These are phyloP conservation scores for Podarcis cretensis DNA, from an alignment of 2,113 vertebrate genomes.

Conservation along the genomic window DNA sequence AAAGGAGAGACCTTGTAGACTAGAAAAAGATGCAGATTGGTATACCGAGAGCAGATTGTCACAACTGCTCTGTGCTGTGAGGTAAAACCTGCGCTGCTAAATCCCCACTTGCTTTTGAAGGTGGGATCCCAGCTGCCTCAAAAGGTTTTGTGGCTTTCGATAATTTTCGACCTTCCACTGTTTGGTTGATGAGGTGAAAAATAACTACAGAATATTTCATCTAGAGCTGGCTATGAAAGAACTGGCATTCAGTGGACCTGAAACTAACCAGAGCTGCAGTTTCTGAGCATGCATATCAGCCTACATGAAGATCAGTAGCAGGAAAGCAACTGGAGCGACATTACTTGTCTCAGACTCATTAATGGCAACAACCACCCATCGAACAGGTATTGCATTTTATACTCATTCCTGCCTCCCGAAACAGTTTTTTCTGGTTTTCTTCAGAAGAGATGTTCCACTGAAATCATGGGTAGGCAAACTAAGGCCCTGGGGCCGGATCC, in stretches of 20 bases:
- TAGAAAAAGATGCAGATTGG: constrained; percentile 1
- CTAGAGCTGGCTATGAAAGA: not conserved
- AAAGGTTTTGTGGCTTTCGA: not conserved
- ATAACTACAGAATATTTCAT: not conserved
- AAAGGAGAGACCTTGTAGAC: not conserved
- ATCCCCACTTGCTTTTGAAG: not conserved
- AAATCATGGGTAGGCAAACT: too few species aligned
- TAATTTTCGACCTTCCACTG: not conserved
- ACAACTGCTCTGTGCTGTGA: not conserved
- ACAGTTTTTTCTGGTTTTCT: not conserved
- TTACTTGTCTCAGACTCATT: constrained; percentile 18
- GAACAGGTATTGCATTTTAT: constrained; percentile 49
- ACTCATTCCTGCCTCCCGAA: not conserved
- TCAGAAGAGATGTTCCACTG: not conserved
- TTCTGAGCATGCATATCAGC: not conserved
- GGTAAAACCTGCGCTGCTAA: not conserved
- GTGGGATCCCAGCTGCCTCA: not conserved
- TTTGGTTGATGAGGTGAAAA: not conserved
- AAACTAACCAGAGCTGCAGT: constrained; percentile 13
- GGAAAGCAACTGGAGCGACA: constrained; percentile 20
- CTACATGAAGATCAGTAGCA: constrained; percentile 21
- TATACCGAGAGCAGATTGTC: constrained; percentile 2
- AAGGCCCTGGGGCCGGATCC: too few species aligned
- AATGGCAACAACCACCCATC: constrained; percentile 36
- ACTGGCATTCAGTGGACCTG: not conserved